These are phyloP conservation scores for Pelecanus crispus DNA, from an alignment of 2,113 vertebrate species.

Conservation along the genomic window DNA sequence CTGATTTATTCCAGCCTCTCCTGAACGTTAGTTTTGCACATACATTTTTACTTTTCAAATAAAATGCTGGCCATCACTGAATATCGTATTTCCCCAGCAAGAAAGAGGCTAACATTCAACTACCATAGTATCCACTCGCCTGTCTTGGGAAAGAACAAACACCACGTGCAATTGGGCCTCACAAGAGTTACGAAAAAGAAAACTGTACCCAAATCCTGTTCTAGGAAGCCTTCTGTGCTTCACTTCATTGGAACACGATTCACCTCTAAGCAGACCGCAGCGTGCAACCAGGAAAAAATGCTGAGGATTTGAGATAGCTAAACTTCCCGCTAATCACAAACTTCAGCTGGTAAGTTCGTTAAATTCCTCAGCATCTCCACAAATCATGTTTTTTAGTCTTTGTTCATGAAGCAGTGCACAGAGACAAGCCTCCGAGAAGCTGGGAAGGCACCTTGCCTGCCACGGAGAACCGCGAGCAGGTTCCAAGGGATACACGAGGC, in stretches of 20 bases:
- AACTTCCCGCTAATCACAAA: neutral
- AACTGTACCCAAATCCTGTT: neutral
- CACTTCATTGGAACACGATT: neutral
- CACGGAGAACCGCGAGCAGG: neutral
- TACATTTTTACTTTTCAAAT: neutral
- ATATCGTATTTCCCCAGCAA: neutral
- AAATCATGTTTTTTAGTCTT: neutral
- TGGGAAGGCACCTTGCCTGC: neutral
- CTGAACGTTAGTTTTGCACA: neutral
- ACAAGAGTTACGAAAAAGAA: neutral
- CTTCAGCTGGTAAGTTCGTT: neutral
- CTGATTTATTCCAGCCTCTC: neutral
- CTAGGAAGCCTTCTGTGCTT: neutral
- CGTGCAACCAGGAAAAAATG: neutral
- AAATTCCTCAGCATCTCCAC: neutral
- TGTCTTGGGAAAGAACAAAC: neutral
- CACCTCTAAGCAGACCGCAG: neutral
- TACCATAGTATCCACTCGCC: neutral
- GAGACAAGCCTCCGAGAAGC: neutral
- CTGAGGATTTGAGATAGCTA: neutral
- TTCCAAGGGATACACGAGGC: slow-evolving; percentile 23
- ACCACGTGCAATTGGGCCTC: neutral
- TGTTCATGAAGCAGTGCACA: neutral
- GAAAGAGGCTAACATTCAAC: neutral
- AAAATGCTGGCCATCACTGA: neutral